These are phyloP conservation scores for Bombus impatiens DNA, from an alignment of 1,140 invertebrate species.

Conservation along the genomic window DNA sequence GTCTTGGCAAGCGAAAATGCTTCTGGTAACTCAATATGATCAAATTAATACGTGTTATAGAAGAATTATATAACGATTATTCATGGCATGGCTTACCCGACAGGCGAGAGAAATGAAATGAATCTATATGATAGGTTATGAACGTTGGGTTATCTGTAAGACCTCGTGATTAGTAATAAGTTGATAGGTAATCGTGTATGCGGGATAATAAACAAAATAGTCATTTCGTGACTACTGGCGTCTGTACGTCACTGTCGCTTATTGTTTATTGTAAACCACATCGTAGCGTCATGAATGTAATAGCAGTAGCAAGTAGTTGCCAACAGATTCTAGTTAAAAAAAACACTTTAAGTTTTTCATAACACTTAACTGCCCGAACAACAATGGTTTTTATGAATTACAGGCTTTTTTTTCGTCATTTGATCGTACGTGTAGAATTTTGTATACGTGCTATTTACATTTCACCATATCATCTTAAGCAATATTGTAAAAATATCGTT, in stretches of 20 bases:
- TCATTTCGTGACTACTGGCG: conserved; percentile 33
- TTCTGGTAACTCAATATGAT: neutral
- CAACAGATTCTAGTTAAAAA: conserved; percentile 42
- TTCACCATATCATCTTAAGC: neutral
- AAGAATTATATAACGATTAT: conserved; percentile 62
- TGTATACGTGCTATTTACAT: neutral
- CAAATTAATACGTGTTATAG: conserved; percentile 36
- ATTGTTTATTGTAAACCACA: conserved; percentile 21
- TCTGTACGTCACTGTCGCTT: conserved; percentile 41
- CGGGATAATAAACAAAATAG: conserved; percentile 43
- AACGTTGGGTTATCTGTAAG: conserved; percentile 73
- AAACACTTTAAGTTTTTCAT: conserved; percentile 23
- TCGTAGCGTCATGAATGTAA: conserved; percentile 20
- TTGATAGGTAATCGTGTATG: conserved; percentile 72
- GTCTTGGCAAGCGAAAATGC: neutral
- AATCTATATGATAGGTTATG: conserved; percentile 61
- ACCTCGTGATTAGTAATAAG: conserved; percentile 71
- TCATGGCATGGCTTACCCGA: conserved; percentile 25
- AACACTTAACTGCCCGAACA: neutral
- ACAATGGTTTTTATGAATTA: neutral
- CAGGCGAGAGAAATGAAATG: conserved; percentile 23
- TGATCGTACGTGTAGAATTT: neutral
- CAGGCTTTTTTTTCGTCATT: neutral
- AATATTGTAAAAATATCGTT: neutral
- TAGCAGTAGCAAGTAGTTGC: neutral